Evolutionary conservation across 2,888 invertebrate species (phyloP), one percentile per base, ranked within the genome.

Genomic region (Torymus aiolomorphi): DNA sequence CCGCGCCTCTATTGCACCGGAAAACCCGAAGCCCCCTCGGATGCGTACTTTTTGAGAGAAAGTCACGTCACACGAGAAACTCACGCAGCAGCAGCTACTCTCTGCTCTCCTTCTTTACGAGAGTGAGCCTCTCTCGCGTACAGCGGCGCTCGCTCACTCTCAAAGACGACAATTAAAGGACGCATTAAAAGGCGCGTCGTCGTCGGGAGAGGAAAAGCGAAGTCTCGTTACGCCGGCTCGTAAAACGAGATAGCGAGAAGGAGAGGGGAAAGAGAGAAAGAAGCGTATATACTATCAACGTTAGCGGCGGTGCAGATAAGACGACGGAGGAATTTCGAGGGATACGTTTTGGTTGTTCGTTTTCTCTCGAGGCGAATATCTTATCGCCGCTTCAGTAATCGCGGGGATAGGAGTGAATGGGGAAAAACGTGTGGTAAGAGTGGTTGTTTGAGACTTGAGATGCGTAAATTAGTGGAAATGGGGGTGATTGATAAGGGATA

Each of bases 101-200:
- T 31, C 31, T 31, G 31, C 31, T 31, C 31, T 31, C 31, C 31
- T 31, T 31, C 31, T 31, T 31, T 31, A 31, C 31, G 31, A 31
- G 31, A 31, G 31, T 31, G 31, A 31, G 31, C 31, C 8, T 31
- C 31, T 31, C 24, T 10, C 31, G 59, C n/a, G n/a, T n/a, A n/a
- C n/a, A n/a, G n/a, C 51, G 42, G 52, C 62, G 51, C 57, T 59
- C 56, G 73, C 24, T 12, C 56, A 31, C 56, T 63, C 24, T 12
- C 56, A 31, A 49, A 24, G 51, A 42, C 54, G 51, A 71, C 77
- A 77, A 77, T 77, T 71, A 77, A 77, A 77, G 65, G 77, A 71
- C 62, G 57, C 70, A 59, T 75, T 69, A 76, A 67, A 76, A 69
- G 52, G 61, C 67, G 65, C 70, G 24, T 20, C 51, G 31, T 31